These are phyloP conservation scores for Pogonomyrmex californicus DNA, from an alignment of 1,140 invertebrate species.

Conservation along the genomic window DNA sequence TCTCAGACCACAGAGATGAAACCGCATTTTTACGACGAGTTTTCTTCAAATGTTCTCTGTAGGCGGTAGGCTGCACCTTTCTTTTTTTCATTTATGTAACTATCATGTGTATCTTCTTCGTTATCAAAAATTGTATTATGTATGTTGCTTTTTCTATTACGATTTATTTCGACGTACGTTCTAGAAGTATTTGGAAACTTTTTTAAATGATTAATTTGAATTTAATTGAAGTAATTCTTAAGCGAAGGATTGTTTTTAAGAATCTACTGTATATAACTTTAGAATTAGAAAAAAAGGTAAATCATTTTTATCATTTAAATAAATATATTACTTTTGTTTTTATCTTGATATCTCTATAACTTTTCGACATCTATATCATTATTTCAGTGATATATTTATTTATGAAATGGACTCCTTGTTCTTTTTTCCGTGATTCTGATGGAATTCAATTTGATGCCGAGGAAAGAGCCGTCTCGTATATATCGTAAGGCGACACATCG, in stretches of 20 bases:
- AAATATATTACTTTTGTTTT: not conserved
- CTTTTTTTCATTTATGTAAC: not conserved
- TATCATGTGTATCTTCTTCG: not conserved
- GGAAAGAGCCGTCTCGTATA: not conserved
- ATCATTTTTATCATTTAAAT: not conserved
- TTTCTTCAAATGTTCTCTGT: constrained; percentile 18
- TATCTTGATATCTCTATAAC: not conserved
- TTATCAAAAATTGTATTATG: too few relatives aligned
- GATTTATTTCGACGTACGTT: too few relatives aligned
- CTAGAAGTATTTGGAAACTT: too few relatives aligned
- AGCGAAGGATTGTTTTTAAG: too few relatives aligned
- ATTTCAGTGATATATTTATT: not conserved
- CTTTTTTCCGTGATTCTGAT: not conserved
- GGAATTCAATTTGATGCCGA: not conserved
- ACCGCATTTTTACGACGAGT: constrained; percentile 53
- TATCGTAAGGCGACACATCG: not conserved
- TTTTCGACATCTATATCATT: not conserved
- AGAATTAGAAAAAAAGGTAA: too few relatives aligned
- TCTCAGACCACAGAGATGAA: constrained; percentile 50
- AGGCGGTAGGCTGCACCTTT: not conserved
- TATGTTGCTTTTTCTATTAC: too few relatives aligned
- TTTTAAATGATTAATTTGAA: too few relatives aligned
- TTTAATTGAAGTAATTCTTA: too few relatives aligned
- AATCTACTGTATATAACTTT: too few relatives aligned
- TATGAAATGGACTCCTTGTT: not conserved